Conservation (phyloP, 2,797 vertebrate species). For the Pelochelys cantorii region DNA sequence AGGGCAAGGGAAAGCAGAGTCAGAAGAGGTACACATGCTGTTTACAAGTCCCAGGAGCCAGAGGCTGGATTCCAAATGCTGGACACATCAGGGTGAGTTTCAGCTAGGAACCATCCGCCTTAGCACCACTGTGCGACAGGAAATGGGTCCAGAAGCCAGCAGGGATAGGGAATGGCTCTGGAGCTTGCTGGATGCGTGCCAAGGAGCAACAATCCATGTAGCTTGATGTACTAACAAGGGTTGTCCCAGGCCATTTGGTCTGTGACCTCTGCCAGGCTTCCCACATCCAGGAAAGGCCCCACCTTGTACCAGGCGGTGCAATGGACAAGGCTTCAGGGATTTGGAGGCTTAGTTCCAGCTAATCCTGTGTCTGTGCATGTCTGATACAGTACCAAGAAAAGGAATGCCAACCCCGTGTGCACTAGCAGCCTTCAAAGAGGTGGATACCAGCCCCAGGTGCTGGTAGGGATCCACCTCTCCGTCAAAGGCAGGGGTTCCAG, state of each 20-base stretch:
- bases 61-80: conserved; percentile 26
- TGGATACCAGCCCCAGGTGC: not conserved
- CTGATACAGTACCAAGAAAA: not conserved
- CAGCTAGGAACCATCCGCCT: not conserved
- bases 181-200: not conserved
- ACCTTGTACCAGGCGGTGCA: not conserved
- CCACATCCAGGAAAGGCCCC: no score
- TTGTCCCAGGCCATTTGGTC: not conserved
- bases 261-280: no score
- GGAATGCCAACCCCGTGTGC: not conserved
- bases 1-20: not conserved
- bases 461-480: not conserved
- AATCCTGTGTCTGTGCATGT: not conserved
- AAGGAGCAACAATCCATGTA: not conserved
- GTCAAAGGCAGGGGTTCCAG: not conserved
- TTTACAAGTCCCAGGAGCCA: fast-evolving
- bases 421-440: not conserved
- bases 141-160: not conserved
- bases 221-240: not conserved
- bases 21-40: conserved; percentile 21
- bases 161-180: fast-evolving
- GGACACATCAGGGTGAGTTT: conserved; percentile 55
- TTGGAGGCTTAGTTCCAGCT: not conserved
- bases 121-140: not conserved
- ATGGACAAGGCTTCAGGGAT: not conserved